These are phyloP conservation scores for Symphodus melops DNA, from an alignment of 2,113 vertebrate species.

Conservation along the genomic window DNA sequence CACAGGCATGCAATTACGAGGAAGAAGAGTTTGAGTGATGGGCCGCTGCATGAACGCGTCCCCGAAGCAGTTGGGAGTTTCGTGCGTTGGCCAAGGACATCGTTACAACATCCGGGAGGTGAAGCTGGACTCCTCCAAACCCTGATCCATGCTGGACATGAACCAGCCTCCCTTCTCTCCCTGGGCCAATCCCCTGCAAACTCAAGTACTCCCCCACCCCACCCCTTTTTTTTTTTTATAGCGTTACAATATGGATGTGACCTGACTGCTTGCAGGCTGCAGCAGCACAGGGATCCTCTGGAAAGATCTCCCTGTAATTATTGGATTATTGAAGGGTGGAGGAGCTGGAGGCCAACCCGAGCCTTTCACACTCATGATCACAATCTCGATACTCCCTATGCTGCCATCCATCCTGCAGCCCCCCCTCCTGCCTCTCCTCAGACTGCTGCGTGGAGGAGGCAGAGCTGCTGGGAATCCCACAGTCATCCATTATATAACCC, in stretches of 20 bases:
- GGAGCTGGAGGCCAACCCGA: constrained; percentile 57
- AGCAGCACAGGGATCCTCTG: constrained; percentile 39
- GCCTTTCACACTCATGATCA: constrained; percentile 61
- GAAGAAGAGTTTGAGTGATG: neutral
- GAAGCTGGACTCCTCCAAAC: neutral
- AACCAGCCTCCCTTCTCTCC: neutral
- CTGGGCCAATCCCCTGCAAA: neutral
- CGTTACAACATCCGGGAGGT: no score
- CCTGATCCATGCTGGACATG: neutral
- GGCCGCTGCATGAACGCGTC: neutral
- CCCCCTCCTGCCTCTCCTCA: constrained; percentile 29
- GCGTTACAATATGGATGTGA: neutral
- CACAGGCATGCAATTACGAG: neutral
- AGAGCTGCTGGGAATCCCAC: constrained; percentile 75
- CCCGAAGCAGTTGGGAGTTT: neutral
- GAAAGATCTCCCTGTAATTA: constrained; percentile 56
- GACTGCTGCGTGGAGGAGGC: constrained; percentile 68
- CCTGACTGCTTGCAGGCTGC: neutral
- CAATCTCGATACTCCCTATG: constrained; percentile 60
- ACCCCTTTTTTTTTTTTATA: no score
- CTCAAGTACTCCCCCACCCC: neutral
- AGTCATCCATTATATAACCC: constrained; percentile 72
- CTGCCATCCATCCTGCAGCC: constrained; percentile 53
- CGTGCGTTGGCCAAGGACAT: neutral
- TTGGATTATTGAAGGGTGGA: constrained; percentile 66